phyloP scores from a whole-genome alignment of 2,113 vertebrate species.

The Cairina moschata region DNA sequence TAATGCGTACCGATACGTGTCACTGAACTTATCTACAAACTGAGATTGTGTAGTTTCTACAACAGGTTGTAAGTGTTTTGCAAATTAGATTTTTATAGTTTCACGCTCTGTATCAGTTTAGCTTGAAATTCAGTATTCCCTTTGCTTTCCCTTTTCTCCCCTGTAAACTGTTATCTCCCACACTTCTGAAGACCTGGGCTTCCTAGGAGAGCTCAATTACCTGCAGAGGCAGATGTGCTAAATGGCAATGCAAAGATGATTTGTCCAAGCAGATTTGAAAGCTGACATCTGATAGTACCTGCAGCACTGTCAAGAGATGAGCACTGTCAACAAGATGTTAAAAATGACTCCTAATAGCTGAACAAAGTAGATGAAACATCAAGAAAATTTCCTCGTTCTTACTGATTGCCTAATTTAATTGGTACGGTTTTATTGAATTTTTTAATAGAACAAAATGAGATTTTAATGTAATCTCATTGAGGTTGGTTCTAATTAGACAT shows the following conservation, averaged over 20 bases:
- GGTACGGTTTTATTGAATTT: slow-evolving; percentile 73
- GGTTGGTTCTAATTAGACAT: slow-evolving; percentile 67
- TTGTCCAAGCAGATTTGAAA: slow-evolving; percentile 33
- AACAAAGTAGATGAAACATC: slow-evolving; percentile 61
- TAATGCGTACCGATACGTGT: neutral
- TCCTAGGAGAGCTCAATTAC: slow-evolving; percentile 55
- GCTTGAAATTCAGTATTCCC: neutral
- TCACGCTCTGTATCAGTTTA: neutral
- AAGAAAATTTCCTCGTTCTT: slow-evolving; percentile 69
- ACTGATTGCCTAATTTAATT: slow-evolving; percentile 73
- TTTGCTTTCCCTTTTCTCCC: neutral
- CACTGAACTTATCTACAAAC: neutral
- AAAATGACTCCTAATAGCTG: slow-evolving; percentile 68
- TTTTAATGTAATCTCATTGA: slow-evolving; percentile 79
- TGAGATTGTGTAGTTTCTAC: slow-evolving; percentile 9
- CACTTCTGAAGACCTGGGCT: slow-evolving; percentile 1
- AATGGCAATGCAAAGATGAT: slow-evolving; percentile 32
- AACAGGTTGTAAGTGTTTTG: neutral
- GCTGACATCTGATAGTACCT: slow-evolving; percentile 47
- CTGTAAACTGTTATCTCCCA: neutral
- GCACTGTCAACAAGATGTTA: slow-evolving; percentile 71
- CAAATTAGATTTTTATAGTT: slow-evolving; percentile 34
- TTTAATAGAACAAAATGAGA: slow-evolving; percentile 79
- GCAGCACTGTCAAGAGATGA: neutral
- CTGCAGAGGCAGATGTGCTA: slow-evolving; percentile 59